Evolutionary conservation across 2,888 invertebrate genomes (phyloP).

Genomic region (Scelioninae gen. 1): DNA sequence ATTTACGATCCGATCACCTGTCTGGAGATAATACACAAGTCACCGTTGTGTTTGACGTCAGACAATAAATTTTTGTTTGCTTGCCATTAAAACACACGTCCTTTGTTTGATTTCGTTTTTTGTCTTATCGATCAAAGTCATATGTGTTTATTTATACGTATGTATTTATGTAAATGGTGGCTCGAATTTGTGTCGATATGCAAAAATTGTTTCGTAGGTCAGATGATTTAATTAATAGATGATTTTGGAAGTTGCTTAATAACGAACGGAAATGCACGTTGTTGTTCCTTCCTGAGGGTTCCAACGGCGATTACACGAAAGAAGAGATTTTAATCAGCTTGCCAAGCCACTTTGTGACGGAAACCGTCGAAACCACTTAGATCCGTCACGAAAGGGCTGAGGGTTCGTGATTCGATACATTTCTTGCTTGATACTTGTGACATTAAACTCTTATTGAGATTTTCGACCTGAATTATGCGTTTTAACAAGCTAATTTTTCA

Average conservation of each 20-base stretch:
- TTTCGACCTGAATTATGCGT: not conserved
- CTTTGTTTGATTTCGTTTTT: no score
- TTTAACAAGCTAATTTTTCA: not conserved
- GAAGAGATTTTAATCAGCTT: slow-evolving; percentile 80
- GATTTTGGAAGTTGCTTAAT: slow-evolving; percentile 14
- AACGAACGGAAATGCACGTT: slow-evolving; percentile 36
- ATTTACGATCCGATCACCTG: slow-evolving; percentile 44
- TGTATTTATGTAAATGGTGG: no score
- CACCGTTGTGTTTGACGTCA: not conserved
- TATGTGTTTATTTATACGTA: no score
- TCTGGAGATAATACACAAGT: slow-evolving; percentile 17
- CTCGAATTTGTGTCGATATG: no score
- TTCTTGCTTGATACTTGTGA: slow-evolving; percentile 49
- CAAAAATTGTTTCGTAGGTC: no score
- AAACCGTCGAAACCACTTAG: slow-evolving; percentile 82
- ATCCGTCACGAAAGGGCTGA: slow-evolving; percentile 80
- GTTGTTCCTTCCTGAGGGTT: slow-evolving; percentile 42
- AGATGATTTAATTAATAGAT: slow-evolving; percentile 14
- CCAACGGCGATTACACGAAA: slow-evolving; percentile 36
- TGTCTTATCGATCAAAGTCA: no score
- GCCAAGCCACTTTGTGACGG: slow-evolving; percentile 83
- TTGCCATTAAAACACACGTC: not conserved
- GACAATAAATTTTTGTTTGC: not conserved
- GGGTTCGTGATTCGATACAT: slow-evolving; percentile 71
- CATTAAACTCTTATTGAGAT: slow-evolving; percentile 12